Percentiles rank a stretch among this genome's conserved stretches.
Conservation (phyloP, 2,797 vertebrate species). For the Leptoclinus maculatus region DNA sequence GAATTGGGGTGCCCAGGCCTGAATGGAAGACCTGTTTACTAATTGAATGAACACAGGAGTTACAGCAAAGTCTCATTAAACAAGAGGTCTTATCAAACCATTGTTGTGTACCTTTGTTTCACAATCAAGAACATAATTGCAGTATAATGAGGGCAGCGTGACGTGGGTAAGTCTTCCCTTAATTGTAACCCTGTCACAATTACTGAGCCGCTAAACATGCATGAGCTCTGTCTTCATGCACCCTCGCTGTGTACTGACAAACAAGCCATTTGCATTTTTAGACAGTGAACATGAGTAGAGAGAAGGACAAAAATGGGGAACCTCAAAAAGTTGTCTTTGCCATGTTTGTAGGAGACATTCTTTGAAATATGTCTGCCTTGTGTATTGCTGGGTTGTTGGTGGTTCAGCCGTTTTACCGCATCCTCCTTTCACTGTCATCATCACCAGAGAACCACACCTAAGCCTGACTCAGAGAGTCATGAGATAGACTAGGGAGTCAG, state of each 20-base stretch:
- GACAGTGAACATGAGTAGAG: constrained; percentile 8
- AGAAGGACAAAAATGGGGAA: constrained; percentile 33
- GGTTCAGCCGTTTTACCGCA: constrained; percentile 51
- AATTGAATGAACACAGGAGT: constrained; percentile 82
- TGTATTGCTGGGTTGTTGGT: constrained; percentile 26
- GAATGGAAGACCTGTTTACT: constrained; percentile 83
- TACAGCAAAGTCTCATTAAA: constrained; percentile 83
- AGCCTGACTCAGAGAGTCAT: constrained; percentile 30
- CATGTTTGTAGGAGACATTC: constrained; percentile 56
- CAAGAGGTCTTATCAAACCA: constrained; percentile 76
- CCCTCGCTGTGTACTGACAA: constrained; percentile 14
- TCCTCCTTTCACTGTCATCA: constrained; percentile 42
- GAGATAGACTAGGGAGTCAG: constrained; percentile 13
- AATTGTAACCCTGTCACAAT: constrained; percentile 65
- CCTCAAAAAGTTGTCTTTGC: constrained; percentile 58
- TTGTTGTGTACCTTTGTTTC: constrained; percentile 78
- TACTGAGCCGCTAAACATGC: constrained; percentile 53
- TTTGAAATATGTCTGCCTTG: constrained; percentile 47
- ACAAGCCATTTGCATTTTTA: constrained; percentile 27
- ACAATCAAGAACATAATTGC: constrained; percentile 71
- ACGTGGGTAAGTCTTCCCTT: constrained; percentile 61
- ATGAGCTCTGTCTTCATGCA: constrained; percentile 25
- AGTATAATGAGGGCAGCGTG: constrained; percentile 71
- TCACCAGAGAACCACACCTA: constrained; percentile 31
- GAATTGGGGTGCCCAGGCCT: constrained; percentile 69